These are phyloP conservation scores for Phoxinus dragarum DNA, from an alignment of 2,797 vertebrate genomes.

Conservation along the genomic window DNA sequence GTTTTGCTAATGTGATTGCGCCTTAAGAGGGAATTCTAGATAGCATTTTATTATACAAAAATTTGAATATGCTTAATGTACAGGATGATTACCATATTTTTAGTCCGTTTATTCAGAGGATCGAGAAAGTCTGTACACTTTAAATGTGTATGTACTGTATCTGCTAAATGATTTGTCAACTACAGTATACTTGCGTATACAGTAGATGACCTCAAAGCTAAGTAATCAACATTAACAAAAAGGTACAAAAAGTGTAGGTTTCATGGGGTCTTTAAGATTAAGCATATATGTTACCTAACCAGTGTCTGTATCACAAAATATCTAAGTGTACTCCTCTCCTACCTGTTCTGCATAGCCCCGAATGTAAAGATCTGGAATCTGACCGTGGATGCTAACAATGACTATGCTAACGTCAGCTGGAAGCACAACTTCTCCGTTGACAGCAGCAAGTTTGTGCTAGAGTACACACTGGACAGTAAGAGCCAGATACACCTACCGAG, in stretches of 20 bases:
- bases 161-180: neutral
- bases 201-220: neutral
- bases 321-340: slow-evolving; percentile 77
- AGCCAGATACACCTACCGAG: slow-evolving; percentile 65
- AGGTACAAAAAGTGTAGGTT: neutral
- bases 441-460: slow-evolving; percentile 96
- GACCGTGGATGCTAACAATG: slow-evolving; percentile 95
- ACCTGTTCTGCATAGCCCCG: slow-evolving; percentile 81
- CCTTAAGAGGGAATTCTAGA: neutral
- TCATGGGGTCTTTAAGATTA: slow-evolving; percentile 36
- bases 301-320: slow-evolving; percentile 23
- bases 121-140: neutral
- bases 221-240: neutral
- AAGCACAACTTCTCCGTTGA: slow-evolving; percentile 92
- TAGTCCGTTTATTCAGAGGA: neutral
- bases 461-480: slow-evolving; percentile 98
- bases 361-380: slow-evolving; percentile 92
- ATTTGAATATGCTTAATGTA: neutral
- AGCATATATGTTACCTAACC: neutral
- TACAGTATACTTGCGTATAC: neutral
- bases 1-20: neutral
- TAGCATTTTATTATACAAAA: neutral
- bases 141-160: neutral
- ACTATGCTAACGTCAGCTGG: slow-evolving; percentile 99
- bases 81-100: neutral